These are phyloP conservation scores for Pteruthius melanotis DNA, from an alignment of 2,113 vertebrate species.

Conservation along the genomic window DNA sequence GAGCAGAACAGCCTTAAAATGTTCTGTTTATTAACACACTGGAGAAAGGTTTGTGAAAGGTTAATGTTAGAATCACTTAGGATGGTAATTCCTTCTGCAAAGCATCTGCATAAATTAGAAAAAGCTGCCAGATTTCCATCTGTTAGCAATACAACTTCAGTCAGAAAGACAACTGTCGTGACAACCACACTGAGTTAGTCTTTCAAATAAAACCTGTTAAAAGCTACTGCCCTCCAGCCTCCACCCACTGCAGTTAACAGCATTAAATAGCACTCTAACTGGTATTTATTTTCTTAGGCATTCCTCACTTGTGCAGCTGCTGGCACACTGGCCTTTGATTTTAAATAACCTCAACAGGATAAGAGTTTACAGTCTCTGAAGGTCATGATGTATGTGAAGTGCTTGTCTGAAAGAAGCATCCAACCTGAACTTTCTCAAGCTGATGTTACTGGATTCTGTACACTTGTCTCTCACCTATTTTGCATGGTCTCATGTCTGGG, in stretches of 20 bases:
- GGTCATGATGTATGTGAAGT: slow-evolving; percentile 39
- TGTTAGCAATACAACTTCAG: slow-evolving; percentile 72
- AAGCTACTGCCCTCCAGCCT: slow-evolving; percentile 74
- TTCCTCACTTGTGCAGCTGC: slow-evolving; percentile 70
- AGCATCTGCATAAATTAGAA: slow-evolving; percentile 63
- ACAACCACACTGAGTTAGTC: slow-evolving; percentile 75
- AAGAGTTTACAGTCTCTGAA: slow-evolving; percentile 54
- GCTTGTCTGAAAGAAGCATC: slow-evolving; percentile 9
- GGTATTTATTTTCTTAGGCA: slow-evolving; percentile 77
- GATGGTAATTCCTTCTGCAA: slow-evolving; percentile 55
- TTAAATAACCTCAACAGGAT: slow-evolving; percentile 66
- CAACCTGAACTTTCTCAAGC: slow-evolving; percentile 38
- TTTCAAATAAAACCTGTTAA: slow-evolving; percentile 80
- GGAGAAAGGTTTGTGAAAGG: slow-evolving; percentile 48
- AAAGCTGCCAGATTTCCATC: slow-evolving; percentile 72
- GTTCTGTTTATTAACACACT: slow-evolving; percentile 56
- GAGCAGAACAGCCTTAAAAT: slow-evolving; percentile 24
- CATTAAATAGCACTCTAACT: slow-evolving; percentile 70
- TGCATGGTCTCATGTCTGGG: background rate
- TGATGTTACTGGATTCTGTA: background rate
- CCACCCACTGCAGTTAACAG: slow-evolving; percentile 63
- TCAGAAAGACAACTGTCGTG: slow-evolving; percentile 77
- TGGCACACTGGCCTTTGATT: slow-evolving; percentile 67
- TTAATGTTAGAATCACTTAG: slow-evolving; percentile 53
- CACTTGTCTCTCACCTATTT: background rate